Evolutionary conservation across 2,888 invertebrate genomes (phyloP).

Genomic region (Meteorus cinctellus): DNA sequence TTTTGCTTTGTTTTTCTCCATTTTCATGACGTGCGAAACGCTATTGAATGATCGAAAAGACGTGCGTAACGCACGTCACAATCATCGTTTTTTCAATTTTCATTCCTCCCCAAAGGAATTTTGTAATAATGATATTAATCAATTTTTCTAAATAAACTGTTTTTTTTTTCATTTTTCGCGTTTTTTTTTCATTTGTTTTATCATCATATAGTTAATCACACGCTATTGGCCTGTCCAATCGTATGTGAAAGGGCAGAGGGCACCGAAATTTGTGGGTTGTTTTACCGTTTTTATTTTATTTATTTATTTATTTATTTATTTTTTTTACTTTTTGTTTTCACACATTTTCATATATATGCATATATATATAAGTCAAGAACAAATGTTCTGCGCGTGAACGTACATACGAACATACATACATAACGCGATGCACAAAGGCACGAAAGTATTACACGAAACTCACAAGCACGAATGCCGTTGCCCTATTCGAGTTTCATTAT

Average conservation of each 20-base stretch:
- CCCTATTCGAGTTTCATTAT: not conserved
- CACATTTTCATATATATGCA: not conserved
- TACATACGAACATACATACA: not conserved
- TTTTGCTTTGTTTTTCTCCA: slow-evolving; percentile 44
- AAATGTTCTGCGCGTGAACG: slow-evolving; percentile 6
- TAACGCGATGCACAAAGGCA: slow-evolving; percentile 8
- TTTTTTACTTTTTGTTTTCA: not conserved
- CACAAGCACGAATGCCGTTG: not conserved
- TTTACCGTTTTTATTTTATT: no score
- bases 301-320: not conserved
- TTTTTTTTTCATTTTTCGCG: slow-evolving; percentile 19
- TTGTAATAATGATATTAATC: slow-evolving; percentile 14
- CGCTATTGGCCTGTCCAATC: slow-evolving; percentile 8
- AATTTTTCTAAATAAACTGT: slow-evolving; percentile 22
- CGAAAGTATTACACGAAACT: slow-evolving; percentile 1
- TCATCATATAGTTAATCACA: slow-evolving; percentile 24
- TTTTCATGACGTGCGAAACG: slow-evolving; percentile 14
- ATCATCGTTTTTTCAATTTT: not conserved
- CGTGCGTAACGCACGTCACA: slow-evolving; percentile 32
- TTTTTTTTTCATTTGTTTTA: slow-evolving; percentile 44
- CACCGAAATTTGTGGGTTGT: not conserved
- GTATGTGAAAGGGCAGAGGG: not conserved
- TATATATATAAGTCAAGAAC: not conserved
- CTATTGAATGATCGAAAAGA: slow-evolving; percentile 20
- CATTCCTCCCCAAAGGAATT: slow-evolving; percentile 36